phyloP scores from a whole-genome alignment of 2,888 invertebrate species.

The Bhutanitis thaidina region DNA sequence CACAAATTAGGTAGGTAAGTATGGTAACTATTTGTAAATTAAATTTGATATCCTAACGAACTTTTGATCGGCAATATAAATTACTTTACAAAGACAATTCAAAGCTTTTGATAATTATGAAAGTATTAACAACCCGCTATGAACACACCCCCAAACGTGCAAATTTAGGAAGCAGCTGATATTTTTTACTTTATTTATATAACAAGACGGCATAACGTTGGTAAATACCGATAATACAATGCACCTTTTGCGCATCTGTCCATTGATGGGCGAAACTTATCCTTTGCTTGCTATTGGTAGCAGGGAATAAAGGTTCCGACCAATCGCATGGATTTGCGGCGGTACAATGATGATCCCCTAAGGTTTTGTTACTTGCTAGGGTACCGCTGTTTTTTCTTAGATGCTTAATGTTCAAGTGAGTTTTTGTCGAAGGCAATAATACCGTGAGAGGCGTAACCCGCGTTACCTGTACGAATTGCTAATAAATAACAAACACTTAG shows the following conservation, averaged over 20 bases:
- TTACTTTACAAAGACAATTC: too few relatives aligned
- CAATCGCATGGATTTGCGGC: constrained; percentile 44
- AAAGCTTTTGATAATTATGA: too few relatives aligned
- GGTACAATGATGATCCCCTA: constrained; percentile 48
- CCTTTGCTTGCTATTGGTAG: constrained; percentile 35
- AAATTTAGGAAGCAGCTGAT: constrained; percentile 41
- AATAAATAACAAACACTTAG: too few relatives aligned
- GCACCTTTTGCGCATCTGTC: constrained; percentile 63
- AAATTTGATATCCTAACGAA: too few relatives aligned
- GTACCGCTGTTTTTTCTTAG: constrained; percentile 26
- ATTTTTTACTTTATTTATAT: constrained; percentile 35
- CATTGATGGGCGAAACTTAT: constrained; percentile 47
- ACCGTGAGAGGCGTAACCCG: constrained; percentile 5
- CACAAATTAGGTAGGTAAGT: too few relatives aligned
- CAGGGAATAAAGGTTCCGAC: constrained; percentile 32
- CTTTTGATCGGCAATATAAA: too few relatives aligned
- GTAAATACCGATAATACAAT: constrained; percentile 44
- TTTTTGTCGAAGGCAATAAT: constrained; percentile 6
- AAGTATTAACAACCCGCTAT: not conserved
- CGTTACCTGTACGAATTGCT: not conserved
- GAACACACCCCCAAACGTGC: not conserved
- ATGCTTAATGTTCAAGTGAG: not conserved
- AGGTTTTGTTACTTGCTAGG: constrained; percentile 30
- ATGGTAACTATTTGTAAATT: too few relatives aligned
- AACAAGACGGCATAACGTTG: constrained; percentile 37